Evolutionary conservation across 2,113 vertebrate species (phyloP), one percentile per base, ranked within the genome.

Genomic region (Tachycineta bicolor): DNA sequence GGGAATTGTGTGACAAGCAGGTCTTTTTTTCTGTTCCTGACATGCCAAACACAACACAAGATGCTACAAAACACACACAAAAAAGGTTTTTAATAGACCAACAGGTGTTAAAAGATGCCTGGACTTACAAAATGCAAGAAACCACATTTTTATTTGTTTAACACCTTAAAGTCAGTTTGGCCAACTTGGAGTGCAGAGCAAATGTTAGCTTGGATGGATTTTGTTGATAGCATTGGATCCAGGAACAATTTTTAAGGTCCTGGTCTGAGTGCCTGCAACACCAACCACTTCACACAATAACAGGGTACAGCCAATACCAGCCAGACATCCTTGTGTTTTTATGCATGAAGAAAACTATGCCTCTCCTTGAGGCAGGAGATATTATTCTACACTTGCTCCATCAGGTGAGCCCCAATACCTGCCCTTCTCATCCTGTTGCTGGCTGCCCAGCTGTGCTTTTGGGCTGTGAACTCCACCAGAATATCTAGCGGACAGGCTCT

Each of bases 1-100:
- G 53, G 90, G 90, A 95, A 88, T 83, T 93, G 82, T 81, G 69
- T 74, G 69, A 93, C 75, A 64, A 92, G 59, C 20, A 74, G 47
- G 43, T 88, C 85, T 90, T 93, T 50, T 78, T 75, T 89, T 77
- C 80, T 80, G 33, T 59, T 81, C 71, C 73, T 7, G 3, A 70
- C 68, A 49, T 55, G 44, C 22, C 46, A 87, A 85, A 67, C 49
- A 81, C 41, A 80, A 21, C 43, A 59, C 28, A 33, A 52, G 70
- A 47, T 20, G 14, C 65, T 69, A 41, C 0, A 0, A 91, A 83
- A 53, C 14, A 41, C 14, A 11, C n/a, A n/a, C n/a, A 13, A 12
- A 56, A 14, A 28, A 15, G 8, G 33, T 59, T 80, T 79, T 23
- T 60, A n/a, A 56, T 50, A 75, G 22, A 73, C 65, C 55, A 83